These are phyloP conservation scores for Eidolon dupreanum DNA, from an alignment of 2,797 vertebrate genomes.

Conservation along the genomic window DNA sequence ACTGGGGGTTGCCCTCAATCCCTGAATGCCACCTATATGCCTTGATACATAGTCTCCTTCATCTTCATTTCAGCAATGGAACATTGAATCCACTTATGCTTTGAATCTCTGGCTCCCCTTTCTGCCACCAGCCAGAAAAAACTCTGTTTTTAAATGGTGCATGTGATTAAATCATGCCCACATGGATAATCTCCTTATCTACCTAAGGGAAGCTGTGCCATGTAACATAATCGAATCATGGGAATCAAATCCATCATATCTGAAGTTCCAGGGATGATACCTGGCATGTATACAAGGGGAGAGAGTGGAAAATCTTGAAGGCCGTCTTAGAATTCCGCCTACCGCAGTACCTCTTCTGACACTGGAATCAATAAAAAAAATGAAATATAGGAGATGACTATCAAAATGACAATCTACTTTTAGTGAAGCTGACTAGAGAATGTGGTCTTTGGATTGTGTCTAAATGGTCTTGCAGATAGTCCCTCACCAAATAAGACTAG, in stretches of 20 bases:
- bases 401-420: neutral
- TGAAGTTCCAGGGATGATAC: neutral
- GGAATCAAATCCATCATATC: neutral
- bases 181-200: neutral
- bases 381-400: neutral
- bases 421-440: neutral
- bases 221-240: neutral
- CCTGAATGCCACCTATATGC: neutral
- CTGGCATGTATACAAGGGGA: neutral
- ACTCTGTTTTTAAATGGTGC: neutral
- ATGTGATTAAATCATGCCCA: neutral
- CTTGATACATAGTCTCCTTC: neutral
- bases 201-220: neutral
- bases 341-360: neutral
- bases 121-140: neutral
- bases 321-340: neutral
- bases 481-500: neutral
- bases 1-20: neutral
- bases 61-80: neutral
- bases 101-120: neutral
- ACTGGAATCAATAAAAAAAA: neutral
- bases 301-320: neutral
- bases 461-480: neutral
- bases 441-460: neutral
- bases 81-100: neutral